Base-by-base conservation (phyloP, 2,888 invertebrate species). In the Plebejus melissa region DNA sequence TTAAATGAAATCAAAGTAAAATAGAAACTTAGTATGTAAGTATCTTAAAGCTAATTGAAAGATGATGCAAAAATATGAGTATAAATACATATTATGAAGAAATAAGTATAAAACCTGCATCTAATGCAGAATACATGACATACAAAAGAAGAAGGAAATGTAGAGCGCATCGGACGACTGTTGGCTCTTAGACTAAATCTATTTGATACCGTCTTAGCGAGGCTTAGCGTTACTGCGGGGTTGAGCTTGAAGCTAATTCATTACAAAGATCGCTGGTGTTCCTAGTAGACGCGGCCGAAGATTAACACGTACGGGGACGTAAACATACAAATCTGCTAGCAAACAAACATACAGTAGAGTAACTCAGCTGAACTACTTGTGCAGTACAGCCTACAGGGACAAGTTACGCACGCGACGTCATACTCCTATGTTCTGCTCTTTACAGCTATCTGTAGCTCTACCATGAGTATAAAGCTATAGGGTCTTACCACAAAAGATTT, bases 281-380 rank as follows among this genome's bases (percentile, higher is more conserved):
- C 60, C 75, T 58, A 38, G 70, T 57, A 70, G 70, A 75, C 75
- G 75, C 71, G 71, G 41, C 70, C 71, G 57, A 82, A 86, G 87
- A 87, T 88, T 88, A 88, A 85, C 87, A 85, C 75, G 58, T 70
- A 60, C 38, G 86, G 84, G 82, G 82, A 81, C 85, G 86, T 89
- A 86, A 88, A 84, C 84, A 88, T 82, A 87, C 85, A 88, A 69
- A 28, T 9, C 50, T 77, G 69, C 69, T 75, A 16, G 13, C 13
- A 54, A 4, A 54, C 13, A 16, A 54, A 16, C 16, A 54, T 54
- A 54, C 54, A 54, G 54, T 54, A 54, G 54, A 54, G 54, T 54
- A 16, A 54, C 54, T 54, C 54, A 54, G 16, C 16, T 16, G 54
- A 16, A 4, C 13, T 50, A 50, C 54, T 54, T 54, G 13, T 46